Percentiles rank a stretch among this genome's conserved stretches.
These are phyloP conservation scores for Larimichthys polyactis DNA, from an alignment of 2,113 vertebrate genomes.

Conservation along the genomic window DNA sequence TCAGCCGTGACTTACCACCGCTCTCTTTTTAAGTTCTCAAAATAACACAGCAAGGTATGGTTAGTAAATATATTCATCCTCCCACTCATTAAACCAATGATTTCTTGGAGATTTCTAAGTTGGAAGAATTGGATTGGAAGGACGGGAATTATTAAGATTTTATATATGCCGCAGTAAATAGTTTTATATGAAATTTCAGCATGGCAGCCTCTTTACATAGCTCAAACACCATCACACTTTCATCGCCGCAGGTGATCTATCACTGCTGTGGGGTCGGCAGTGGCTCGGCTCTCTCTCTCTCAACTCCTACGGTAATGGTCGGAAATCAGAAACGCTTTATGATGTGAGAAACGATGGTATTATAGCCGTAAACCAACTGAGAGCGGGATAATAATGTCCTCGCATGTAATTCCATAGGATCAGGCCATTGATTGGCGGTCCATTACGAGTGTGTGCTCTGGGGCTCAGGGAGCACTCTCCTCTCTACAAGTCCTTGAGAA, in stretches of 20 bases:
- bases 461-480: constrained; percentile 63
- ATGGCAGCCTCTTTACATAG: neutral
- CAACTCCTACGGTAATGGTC: constrained; percentile 21
- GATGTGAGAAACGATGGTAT: constrained; percentile 44
- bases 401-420: constrained; percentile 69
- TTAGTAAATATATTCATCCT: no score
- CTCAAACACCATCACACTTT: neutral
- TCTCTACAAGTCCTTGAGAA: constrained; percentile 62
- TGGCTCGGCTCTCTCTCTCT: constrained; percentile 14
- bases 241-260: neutral
- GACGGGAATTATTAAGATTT: no score
- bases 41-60: no score
- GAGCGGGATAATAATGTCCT: constrained; percentile 59
- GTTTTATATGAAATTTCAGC: neutral
- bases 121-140: no score
- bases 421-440: constrained; percentile 72
- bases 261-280: neutral
- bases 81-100: no score
- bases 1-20: no score
- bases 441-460: constrained; percentile 66
- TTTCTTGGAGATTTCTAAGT: no score
- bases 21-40: no score
- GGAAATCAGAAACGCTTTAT: constrained; percentile 56
- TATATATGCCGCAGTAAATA: no score
- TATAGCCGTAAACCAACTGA: constrained; percentile 29